Base-by-base conservation (phyloP, 2,888 invertebrate species). In the Polyommatus icarus region DNA sequence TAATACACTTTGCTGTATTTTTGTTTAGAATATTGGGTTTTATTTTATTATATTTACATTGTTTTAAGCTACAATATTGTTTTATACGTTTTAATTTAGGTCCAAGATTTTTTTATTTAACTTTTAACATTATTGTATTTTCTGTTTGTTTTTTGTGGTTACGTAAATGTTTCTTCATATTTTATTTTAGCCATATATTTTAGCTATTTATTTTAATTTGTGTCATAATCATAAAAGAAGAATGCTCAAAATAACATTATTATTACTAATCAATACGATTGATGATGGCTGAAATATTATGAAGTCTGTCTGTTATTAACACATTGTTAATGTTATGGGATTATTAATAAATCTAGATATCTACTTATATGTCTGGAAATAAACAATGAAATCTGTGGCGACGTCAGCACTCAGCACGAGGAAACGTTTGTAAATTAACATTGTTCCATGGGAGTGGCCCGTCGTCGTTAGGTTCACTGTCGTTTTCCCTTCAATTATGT, bases 391-490 rank as follows among this genome's bases (percentile, higher is more conserved):
- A 67, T 67, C 67, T 18, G 67, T 12, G 67, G 1, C 6, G 15
- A 32, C 18, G 67, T 32, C 67, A 32, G 54, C 50, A 50, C 15
- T 29, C 15, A 15, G 15, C 67, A 32, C 29, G 24, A 61, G 61
- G 61, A 61, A 61, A 61, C 61, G 67, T 67, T 67, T 67, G 67
- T 67, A 67, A 67, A 67, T 67, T 32, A 67, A 67, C 67, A 67
- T 67, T 32, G 67, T 32, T 32, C 18, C 32, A 67, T 67, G 29
- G 67, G 67, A 67, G 67, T 67, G 67, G 67, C 18, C 29, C 29
- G 29, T 29, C 29, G 29, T 29, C 15, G 29, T 29, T 29, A 29
- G 67, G 12, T 61, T 61, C 61, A 67, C 15, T 18, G 15, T 67
- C 29, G 29, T 67, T 32, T 29, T 67, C 0, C 59, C 59, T 59